Percentiles rank a stretch among this genome's conserved stretches.
Conservation (phyloP, 2,888 invertebrate genomes). For the Suillia variegata region DNA sequence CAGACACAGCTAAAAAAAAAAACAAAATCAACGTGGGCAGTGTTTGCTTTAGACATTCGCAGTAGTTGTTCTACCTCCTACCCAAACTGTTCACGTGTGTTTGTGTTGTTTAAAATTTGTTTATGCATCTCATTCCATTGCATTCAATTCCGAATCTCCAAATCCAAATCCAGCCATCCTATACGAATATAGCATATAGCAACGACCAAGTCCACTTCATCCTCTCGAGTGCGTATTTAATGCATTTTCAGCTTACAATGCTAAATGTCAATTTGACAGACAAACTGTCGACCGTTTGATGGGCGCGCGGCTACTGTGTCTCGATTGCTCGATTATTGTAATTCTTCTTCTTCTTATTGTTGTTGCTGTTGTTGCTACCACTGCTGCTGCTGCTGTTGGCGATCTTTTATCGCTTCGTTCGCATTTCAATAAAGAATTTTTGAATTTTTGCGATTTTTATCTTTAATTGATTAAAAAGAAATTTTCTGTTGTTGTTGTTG, state of each 20-base stretch:
- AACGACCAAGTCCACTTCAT: too few relatives aligned
- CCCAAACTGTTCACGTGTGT: too few relatives aligned
- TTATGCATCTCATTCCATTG: too few relatives aligned
- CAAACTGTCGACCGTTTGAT: slow-evolving; percentile 51
- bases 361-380: slow-evolving; percentile 43
- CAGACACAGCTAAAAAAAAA: neutral
- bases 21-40: slow-evolving; percentile 1
- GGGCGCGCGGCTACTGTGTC: slow-evolving; percentile 48
- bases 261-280: slow-evolving; percentile 49
- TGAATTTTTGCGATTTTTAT: too few relatives aligned
- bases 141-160: too few relatives aligned
- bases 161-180: too few relatives aligned
- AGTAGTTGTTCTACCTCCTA: too few relatives aligned
- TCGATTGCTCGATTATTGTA: slow-evolving; percentile 17
- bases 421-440: too few relatives aligned
- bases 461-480: slow-evolving; percentile 51
- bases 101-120: neutral
- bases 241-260: slow-evolving; percentile 10
- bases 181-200: too few relatives aligned
- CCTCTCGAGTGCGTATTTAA: slow-evolving; percentile 18
- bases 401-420: slow-evolving; percentile 33
- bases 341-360: neutral
- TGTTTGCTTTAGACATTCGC: neutral
- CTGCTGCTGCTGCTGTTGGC: slow-evolving; percentile 51
- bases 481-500: slow-evolving; percentile 51